These are phyloP conservation scores for Neomorphus geoffroyi DNA, from an alignment of 2,797 vertebrate genomes.

Conservation along the genomic window DNA sequence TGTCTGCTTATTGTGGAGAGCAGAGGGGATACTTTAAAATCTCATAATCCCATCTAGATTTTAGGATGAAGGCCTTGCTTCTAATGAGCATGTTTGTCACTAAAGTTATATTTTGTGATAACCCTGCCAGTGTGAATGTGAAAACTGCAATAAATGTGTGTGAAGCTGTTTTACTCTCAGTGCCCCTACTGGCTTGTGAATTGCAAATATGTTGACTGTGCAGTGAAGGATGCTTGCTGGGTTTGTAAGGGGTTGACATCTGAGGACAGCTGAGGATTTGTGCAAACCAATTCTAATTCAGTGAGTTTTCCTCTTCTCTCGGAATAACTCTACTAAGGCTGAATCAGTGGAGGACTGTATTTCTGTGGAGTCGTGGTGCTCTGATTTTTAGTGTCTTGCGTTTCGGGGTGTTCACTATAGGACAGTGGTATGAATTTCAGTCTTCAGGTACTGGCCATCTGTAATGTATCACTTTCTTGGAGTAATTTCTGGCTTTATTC, in stretches of 20 bases:
- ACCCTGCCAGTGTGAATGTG: accelerated
- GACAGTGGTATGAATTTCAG: neutral
- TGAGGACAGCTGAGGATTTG: neutral
- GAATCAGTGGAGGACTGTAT: neutral
- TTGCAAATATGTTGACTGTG: neutral
- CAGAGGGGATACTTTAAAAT: neutral
- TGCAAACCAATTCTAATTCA: neutral
- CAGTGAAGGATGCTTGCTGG: neutral
- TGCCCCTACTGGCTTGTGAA: neutral
- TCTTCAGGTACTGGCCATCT: neutral
- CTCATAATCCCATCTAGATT: neutral
- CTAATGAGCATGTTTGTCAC: neutral
- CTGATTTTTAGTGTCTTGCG: neutral
- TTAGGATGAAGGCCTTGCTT: neutral
- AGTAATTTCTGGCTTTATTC: neutral
- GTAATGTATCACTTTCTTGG: neutral
- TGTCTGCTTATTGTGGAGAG: neutral
- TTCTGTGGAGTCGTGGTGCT: neutral
- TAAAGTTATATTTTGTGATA: neutral
- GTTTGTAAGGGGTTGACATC: neutral
- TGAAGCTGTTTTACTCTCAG: neutral
- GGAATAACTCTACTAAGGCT: neutral
- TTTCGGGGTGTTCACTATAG: neutral
- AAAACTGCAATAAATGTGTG: neutral
- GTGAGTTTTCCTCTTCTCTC: neutral